phyloP scores from a whole-genome alignment of 2,888 invertebrate genomes.

The Thysanoteuthis rhombus region DNA sequence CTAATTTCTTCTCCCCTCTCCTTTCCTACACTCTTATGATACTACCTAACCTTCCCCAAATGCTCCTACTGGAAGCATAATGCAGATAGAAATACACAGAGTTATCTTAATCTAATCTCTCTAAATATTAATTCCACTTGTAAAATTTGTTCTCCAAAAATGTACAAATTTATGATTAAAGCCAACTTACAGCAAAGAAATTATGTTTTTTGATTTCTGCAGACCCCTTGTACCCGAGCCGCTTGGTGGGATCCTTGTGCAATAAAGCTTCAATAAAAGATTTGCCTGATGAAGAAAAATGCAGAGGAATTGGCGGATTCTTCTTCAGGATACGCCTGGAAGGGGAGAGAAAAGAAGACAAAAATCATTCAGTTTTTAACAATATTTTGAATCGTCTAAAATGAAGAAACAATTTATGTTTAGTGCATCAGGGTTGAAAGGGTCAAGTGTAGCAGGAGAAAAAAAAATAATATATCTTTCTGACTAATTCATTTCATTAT shows the following conservation, averaged over 20 bases:
- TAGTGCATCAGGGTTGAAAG: too few species aligned
- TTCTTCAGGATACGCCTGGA: slow-evolving; percentile 83
- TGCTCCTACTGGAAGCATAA: too few species aligned
- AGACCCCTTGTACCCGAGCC: slow-evolving; percentile 86
- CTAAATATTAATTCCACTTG: too few species aligned
- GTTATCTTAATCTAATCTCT: too few species aligned
- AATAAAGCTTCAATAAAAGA: slow-evolving; percentile 85
- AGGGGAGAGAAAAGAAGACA: background rate
- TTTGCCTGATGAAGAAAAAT: slow-evolving; percentile 79
- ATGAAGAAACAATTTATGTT: too few species aligned
- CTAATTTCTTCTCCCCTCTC: too few species aligned
- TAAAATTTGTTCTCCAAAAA: background rate
- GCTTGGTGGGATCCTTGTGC: slow-evolving; percentile 87
- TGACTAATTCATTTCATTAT: too few species aligned
- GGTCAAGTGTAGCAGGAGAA: too few species aligned
- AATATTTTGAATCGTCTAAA: background rate
- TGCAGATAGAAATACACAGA: too few species aligned
- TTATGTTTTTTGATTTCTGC: slow-evolving; percentile 88
- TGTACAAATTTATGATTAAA: background rate
- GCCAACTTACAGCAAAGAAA: slow-evolving; percentile 79
- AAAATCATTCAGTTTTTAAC: background rate
- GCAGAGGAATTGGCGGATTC: slow-evolving; percentile 87
- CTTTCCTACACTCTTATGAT: too few species aligned
- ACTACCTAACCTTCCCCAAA: too few species aligned
- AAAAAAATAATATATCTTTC: too few species aligned